A percentile compares a stretch with the other conserved stretches of the same genome.
Conservation (phyloP, 1,140 invertebrate genomes). For the Lutraria rhynchaena region DNA sequence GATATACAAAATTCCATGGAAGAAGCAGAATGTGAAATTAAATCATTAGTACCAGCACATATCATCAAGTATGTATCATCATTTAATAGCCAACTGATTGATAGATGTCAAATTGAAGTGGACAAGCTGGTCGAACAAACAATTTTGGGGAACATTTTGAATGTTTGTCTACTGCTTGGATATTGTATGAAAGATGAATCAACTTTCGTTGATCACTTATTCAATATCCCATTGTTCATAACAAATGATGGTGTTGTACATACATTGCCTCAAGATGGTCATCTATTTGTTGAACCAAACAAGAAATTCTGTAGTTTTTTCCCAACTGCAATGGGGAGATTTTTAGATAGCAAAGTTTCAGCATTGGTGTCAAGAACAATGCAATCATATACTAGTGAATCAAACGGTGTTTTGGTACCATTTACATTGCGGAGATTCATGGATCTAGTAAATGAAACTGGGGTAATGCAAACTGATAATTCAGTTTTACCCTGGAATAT, state of each 20-base stretch:
- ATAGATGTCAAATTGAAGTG: conserved; percentile 10
- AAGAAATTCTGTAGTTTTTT: not conserved
- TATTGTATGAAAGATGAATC: not conserved
- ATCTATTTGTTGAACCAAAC: not conserved
- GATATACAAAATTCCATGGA: not conserved
- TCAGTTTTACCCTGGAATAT: too few relatives aligned
- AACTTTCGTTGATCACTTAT: not conserved
- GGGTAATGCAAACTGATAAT: too few relatives aligned
- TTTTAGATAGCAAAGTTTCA: not conserved
- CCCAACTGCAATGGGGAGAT: not conserved
- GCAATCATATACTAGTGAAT: too few relatives aligned
- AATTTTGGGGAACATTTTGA: not conserved
- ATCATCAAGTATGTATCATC: not conserved
- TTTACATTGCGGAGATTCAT: not conserved
- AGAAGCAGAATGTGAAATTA: not conserved
- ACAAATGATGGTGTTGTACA: conserved; percentile 4
- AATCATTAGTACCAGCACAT: not conserved
- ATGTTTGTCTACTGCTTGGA: not conserved
- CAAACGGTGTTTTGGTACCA: too few relatives aligned
- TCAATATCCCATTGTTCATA: conserved; percentile 6
- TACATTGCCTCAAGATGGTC: not conserved
- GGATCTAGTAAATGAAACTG: not conserved
- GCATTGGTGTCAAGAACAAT: too few relatives aligned
- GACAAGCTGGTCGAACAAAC: not conserved
- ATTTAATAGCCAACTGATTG: not conserved